Evolutionary conservation across 1,140 invertebrate genomes (phyloP).

Genomic region (Andricus grossulariae): DNA sequence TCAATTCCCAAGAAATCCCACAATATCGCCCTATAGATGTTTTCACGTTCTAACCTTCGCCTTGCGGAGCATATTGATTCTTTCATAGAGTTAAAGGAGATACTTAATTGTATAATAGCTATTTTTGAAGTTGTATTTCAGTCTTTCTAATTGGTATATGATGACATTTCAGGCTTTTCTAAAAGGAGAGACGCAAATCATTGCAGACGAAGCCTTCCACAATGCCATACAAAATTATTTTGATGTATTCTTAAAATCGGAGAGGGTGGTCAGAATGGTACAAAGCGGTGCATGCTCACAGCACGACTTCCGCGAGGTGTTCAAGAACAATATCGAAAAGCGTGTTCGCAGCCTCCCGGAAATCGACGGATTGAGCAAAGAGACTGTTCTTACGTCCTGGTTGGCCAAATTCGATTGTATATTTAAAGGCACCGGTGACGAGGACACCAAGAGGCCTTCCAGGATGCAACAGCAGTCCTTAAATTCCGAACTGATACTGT

Average conservation of each 20-base stretch:
- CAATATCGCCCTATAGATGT: slow-evolving; percentile 15
- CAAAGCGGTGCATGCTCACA: slow-evolving; percentile 97
- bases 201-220: slow-evolving; percentile 99
- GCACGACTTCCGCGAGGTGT: slow-evolving; percentile 99
- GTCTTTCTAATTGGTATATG: background rate
- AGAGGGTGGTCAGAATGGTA: slow-evolving; percentile 96
- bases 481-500: slow-evolving; percentile 93
- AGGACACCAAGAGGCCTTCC: slow-evolving; percentile 90
- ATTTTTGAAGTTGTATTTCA: background rate
- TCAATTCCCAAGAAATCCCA: slow-evolving; percentile 35
- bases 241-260: slow-evolving; percentile 98
- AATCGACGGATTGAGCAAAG: slow-evolving; percentile 99
- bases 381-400: slow-evolving; percentile 99
- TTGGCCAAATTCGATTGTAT: slow-evolving; percentile 99
- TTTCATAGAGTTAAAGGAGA: background rate
- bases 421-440: slow-evolving; percentile 93
- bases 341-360: slow-evolving; percentile 97
- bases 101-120: background rate
- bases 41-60: slow-evolving; percentile 36
- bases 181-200: slow-evolving; percentile 97
- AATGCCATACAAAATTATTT: slow-evolving; percentile 98
- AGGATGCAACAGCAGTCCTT: slow-evolving; percentile 91
- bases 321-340: slow-evolving; percentile 98
- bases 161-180: slow-evolving; percentile 83
- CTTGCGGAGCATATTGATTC: slow-evolving; percentile 33